Conservation (phyloP, 2,888 invertebrate genomes). For the Polia nebulosa region DNA sequence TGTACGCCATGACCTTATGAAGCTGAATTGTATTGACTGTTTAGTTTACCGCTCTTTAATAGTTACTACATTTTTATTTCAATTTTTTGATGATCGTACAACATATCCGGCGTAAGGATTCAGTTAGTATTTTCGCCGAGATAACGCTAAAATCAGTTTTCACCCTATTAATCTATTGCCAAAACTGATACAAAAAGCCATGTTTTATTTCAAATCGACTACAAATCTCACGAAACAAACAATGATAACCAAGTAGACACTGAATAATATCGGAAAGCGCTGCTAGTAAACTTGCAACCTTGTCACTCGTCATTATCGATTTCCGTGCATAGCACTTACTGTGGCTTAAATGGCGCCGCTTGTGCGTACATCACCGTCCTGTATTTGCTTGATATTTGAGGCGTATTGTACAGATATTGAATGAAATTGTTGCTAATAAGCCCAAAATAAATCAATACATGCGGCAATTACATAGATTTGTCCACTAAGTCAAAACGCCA, state of each 20-base stretch:
- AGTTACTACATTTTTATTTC: not conserved
- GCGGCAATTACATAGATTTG: not conserved
- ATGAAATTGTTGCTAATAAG: constrained; percentile 10
- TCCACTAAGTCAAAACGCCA: constrained; percentile 1
- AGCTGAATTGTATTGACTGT: not conserved
- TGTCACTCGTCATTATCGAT: constrained; percentile 51
- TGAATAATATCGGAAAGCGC: constrained; percentile 23
- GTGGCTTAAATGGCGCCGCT: constrained; percentile 42
- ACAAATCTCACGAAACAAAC: not conserved
- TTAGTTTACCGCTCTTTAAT: not conserved
- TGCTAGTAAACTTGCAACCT: constrained; percentile 51
- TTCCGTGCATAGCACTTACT: constrained; percentile 51
- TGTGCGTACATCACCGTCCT: constrained; percentile 27
- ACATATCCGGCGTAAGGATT: not conserved
- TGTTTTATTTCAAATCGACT: not conserved
- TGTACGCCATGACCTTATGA: not conserved
- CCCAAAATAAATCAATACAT: constrained; percentile 1
- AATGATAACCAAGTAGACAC: not conserved
- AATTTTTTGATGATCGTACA: not conserved
- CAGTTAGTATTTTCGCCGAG: not conserved
- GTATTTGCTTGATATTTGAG: constrained; percentile 1
- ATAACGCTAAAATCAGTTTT: not conserved
- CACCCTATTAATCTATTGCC: not conserved
- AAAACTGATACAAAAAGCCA: not conserved
- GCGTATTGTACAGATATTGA: not conserved